Base-by-base conservation (phyloP, 2,888 invertebrate genomes). In the Parascotia fuliginaria region DNA sequence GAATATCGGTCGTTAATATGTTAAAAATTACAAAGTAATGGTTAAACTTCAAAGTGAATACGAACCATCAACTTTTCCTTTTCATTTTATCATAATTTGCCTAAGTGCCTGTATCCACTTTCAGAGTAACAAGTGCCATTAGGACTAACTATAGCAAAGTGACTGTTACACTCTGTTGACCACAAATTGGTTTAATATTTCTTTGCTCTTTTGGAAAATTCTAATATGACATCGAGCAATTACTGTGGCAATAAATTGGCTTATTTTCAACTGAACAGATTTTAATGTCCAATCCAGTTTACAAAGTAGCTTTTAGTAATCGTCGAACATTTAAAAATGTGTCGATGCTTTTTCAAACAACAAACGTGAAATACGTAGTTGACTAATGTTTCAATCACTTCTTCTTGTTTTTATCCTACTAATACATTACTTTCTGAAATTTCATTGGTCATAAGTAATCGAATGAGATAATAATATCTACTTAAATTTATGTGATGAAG, bases 61-160 rank as follows among this genome's bases (percentile, higher is more conserved):
- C 15, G 33, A 2, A 13, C 13, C 7, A 12, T 51, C 57, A 65
- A 52, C 44, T 59, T 53, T 42, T 29, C 40, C 33, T 31, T 33
- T 16, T 15, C 33, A 16, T 6, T 31, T 15, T n/a, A 5, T 33
- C 5, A 15, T 33, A 33, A 33, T 33, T 33, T 33, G 14, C 33
- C 15, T 15, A 33, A 33, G 33, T 33, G 33, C 15, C 15, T 9
- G 33, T 33, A 33, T 33, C 33, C 33, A 11, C 14, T 33, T 33
- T 15, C 33, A 3, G 15, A n/a, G 15, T 33, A 33, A 33, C 33
- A 33, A 33, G 33, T 9, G n/a, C 33, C 33, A 33, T 33, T 33
- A 33, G 7, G 16, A 15, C 33, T 33, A 33, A 33, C 33, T 15
- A 31, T 11, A 33, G 15, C 11, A 15, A 33, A 33, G 33, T 33